A percentile compares a stretch with the other conserved stretches of the same genome.
Evolutionary conservation across 2,888 invertebrate genomes (phyloP).

Genomic region (Synanthedon formicaeformis): DNA sequence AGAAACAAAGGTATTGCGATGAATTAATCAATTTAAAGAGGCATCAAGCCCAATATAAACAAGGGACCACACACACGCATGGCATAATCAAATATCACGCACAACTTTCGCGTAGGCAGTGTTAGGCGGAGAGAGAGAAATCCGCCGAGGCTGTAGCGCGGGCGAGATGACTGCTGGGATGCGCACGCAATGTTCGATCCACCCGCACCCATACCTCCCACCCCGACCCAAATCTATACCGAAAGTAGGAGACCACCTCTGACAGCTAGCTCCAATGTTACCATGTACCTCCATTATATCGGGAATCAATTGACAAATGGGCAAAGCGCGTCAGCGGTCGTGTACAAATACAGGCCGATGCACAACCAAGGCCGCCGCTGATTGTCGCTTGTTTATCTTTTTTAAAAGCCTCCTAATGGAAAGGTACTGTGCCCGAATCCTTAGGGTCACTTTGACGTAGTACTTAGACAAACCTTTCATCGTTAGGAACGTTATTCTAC

Average conservation of each 20-base stretch:
- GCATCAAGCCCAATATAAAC: conserved; percentile 64
- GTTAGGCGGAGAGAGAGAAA: conserved; percentile 23
- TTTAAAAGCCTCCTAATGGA: conserved; percentile 33
- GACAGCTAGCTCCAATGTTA: conserved; percentile 58
- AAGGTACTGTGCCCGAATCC: conserved; percentile 8
- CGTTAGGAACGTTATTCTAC: too few species aligned
- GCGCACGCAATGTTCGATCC: conserved; percentile 55
- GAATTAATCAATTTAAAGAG: conserved; percentile 66
- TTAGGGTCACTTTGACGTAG: conserved; percentile 11
- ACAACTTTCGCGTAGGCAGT: conserved; percentile 37
- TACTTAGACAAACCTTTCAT: conserved; percentile 1
- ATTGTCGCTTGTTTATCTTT: conserved; percentile 40
- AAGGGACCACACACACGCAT: conserved; percentile 55
- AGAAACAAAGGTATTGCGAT: conserved; percentile 46
- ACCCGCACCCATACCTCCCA: conserved; percentile 35
- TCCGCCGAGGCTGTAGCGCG: conserved; percentile 16
- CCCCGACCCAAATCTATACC: conserved; percentile 46
- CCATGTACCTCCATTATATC: conserved; percentile 66
- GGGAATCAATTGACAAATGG: conserved; percentile 68
- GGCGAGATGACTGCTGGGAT: conserved; percentile 41
- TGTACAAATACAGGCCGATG: conserved; percentile 13
- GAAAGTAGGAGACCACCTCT: conserved; percentile 50
- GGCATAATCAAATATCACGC: conserved; percentile 58
- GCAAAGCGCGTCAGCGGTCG: conserved; percentile 24
- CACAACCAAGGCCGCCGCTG: conserved; percentile 2